These are phyloP conservation scores for Myiozetetes cayanensis DNA, from an alignment of 2,113 vertebrate genomes.

Conservation along the genomic window DNA sequence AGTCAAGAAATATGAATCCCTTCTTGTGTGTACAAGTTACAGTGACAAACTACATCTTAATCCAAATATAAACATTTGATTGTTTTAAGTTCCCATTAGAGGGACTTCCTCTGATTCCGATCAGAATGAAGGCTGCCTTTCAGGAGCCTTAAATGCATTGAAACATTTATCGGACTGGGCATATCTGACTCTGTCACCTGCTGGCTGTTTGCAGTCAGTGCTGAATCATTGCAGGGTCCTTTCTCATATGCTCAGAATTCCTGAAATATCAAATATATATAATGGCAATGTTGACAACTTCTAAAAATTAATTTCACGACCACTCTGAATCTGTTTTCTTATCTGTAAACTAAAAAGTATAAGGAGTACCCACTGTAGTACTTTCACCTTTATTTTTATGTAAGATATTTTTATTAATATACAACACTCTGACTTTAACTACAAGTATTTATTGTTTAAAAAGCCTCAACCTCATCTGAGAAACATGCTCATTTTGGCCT, in stretches of 20 bases:
- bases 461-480: not conserved
- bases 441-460: not conserved
- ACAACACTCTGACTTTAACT: not conserved
- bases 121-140: not conserved
- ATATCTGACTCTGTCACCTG: not conserved
- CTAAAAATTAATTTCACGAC: not conserved
- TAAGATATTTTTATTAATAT: not conserved
- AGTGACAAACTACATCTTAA: conserved; percentile 44
- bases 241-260: not conserved
- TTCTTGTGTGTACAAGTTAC: conserved; percentile 14
- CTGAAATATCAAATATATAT: not conserved
- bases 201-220: not conserved
- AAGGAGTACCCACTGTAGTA: not conserved
- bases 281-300: not conserved
- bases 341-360: not conserved
- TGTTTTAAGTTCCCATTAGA: not conserved
- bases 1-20: conserved; percentile 34
- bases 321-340: not conserved
- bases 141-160: not conserved
- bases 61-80: not conserved
- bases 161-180: not conserved
- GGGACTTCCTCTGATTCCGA: not conserved
- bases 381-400: not conserved
- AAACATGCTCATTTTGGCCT: not conserved
- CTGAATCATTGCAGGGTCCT: not conserved